Base-by-base conservation (phyloP, 2,797 vertebrate genomes). In the Enteromius treurensis region DNA sequence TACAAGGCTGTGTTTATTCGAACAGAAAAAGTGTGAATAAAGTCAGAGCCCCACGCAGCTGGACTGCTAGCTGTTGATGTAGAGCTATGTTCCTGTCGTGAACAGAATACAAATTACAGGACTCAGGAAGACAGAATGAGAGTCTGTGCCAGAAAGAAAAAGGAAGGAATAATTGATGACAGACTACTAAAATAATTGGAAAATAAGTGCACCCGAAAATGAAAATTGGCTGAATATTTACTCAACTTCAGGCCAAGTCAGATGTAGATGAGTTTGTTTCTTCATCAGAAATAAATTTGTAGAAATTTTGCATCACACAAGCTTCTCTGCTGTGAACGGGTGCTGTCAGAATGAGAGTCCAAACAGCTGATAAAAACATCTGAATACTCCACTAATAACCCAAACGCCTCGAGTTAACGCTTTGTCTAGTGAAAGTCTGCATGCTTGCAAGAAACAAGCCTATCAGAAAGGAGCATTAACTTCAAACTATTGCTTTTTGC, bases 81-180 rank as follows among this genome's bases (percentile, higher is more conserved):
- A 84, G 75, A 79, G 68, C 64, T 17, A 73, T 79, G 70, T 71
- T 74, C 74, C 32, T 69, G 62, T 79, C 14, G 62, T 53, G 60
- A 11, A 29, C 60, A 65, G 89, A 91, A 93, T 91, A 90, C 83
- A 90, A 89, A 93, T 91, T 34, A 86, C 58, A 81, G 53, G 0
- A 47, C 68, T n/a, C 5, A 55, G 49, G 49, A 51, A 73, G 45
- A 40, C n/a, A 40, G 53, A 60, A 60, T 9, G 34, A 76, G 21
- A 76, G 74, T 42, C 34, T 19, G 21, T 42, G 74, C 53, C 74
- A 15, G 21, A 47, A 15, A 83, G 85, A 87, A 86, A 77, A 49
- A 49, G 17, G n/a, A n/a, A 77, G 37, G 53, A 32, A 70, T 32
- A 60, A 21, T 4, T 55, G 65, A 68, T 21, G 62, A 47, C 26